These are phyloP conservation scores for Cossypha heuglini DNA, from an alignment of 2,797 vertebrate species.

Conservation along the genomic window DNA sequence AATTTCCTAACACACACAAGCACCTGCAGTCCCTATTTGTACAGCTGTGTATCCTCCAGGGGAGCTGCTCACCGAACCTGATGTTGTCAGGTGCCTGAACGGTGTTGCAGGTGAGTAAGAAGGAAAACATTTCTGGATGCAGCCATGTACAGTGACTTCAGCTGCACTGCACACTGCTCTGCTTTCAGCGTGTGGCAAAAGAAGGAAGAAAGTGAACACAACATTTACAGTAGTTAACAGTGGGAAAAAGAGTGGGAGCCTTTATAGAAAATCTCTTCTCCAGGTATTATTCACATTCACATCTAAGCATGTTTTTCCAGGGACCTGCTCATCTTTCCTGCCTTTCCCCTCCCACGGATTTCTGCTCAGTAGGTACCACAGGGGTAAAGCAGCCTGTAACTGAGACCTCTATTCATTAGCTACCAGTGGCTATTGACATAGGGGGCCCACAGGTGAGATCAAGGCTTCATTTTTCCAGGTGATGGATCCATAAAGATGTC, in stretches of 20 bases:
- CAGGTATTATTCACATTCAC: neutral
- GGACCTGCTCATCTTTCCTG: neutral
- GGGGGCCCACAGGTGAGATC: neutral
- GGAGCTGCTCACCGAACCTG: neutral
- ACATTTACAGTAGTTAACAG: neutral
- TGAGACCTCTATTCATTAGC: neutral
- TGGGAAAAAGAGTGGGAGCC: neutral
- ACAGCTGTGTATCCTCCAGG: neutral
- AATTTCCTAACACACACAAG: accelerated
- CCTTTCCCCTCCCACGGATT: neutral
- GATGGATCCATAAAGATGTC: neutral
- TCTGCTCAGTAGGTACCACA: neutral
- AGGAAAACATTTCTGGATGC: neutral
- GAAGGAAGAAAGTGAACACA: neutral
- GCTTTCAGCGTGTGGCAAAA: neutral
- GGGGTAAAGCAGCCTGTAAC: neutral
- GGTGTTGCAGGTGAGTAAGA: neutral
- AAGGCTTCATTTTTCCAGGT: neutral
- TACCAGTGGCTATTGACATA: neutral
- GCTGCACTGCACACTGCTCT: neutral
- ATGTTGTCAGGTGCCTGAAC: neutral
- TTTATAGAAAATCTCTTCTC: neutral
- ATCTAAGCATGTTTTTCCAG: neutral
- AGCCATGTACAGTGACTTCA: accelerated
- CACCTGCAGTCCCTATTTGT: accelerated